These are phyloP conservation scores for Centropus bengalensis DNA, from an alignment of 2,113 vertebrate species.

Conservation along the genomic window DNA sequence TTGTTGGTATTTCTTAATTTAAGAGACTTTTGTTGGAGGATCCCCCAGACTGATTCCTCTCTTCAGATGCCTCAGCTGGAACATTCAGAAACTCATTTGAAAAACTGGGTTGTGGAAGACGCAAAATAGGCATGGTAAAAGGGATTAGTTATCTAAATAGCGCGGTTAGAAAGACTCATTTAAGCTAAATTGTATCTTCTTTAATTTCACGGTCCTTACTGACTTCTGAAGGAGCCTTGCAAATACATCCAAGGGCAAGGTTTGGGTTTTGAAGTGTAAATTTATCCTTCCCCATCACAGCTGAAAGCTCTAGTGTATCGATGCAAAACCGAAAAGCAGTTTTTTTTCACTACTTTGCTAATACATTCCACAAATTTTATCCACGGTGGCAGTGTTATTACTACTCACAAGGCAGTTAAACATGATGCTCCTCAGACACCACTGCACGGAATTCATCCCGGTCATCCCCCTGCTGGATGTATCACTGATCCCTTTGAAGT, in stretches of 20 bases:
- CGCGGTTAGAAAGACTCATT: neutral
- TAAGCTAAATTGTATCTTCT: constrained; percentile 17
- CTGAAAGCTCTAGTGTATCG: neutral
- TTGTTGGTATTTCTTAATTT: neutral
- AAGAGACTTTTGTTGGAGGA: neutral
- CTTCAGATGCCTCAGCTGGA: neutral
- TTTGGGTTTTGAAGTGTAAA: constrained; percentile 61
- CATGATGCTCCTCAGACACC: rapidly evolving
- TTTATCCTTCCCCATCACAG: neutral
- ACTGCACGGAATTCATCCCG: rapidly evolving
- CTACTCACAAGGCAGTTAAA: neutral
- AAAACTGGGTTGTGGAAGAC: neutral
- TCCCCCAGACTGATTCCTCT: neutral
- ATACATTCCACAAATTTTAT: neutral
- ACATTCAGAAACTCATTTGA: neutral
- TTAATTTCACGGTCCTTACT: constrained; percentile 24
- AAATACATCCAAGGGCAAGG: neutral
- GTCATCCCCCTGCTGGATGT: rapidly evolving
- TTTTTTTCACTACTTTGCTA: neutral
- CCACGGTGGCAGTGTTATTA: rapidly evolving
- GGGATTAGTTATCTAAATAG: neutral
- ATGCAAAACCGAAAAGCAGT: neutral
- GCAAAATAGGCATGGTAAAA: neutral
- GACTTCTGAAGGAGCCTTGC: neutral
- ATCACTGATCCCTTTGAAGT: neutral